phyloP scores from a whole-genome alignment of 2,797 vertebrate genomes.

The Anguilla pacifica region DNA sequence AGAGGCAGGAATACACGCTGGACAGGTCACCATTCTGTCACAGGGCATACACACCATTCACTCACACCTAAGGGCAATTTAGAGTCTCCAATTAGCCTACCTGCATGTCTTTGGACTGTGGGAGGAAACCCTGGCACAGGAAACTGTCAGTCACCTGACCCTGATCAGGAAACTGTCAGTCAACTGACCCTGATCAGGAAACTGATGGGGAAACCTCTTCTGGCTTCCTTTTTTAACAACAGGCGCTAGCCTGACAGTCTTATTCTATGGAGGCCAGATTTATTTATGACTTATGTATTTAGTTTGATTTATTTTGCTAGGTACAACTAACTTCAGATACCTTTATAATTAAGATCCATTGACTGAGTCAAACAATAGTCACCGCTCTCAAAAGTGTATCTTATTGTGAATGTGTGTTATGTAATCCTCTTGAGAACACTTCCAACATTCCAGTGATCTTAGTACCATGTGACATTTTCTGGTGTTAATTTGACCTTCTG shows the following conservation, averaged over 20 bases:
- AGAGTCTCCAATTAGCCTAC: no score
- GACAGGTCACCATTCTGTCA: no score
- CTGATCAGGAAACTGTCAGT: no score
- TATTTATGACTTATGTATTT: neutral
- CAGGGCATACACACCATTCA: no score
- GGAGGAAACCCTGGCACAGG: no score
- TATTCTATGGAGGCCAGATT: neutral
- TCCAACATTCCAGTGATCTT: conserved; percentile 8
- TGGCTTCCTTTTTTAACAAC: neutral
- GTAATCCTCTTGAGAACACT: conserved; percentile 17
- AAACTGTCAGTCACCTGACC: neutral
- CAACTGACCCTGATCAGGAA: neutral
- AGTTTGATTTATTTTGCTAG: neutral
- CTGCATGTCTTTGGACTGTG: no score
- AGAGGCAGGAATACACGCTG: no score
- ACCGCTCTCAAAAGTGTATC: neutral
- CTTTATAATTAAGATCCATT: neutral
- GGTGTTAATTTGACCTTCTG: neutral
- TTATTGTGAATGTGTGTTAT: neutral
- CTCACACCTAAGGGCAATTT: no score
- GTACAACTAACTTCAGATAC: neutral
- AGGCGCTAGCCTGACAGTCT: neutral
- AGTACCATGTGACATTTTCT: neutral
- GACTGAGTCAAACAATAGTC: neutral
- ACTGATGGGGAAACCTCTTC: neutral